These are phyloP conservation scores for Numida meleagris DNA, from an alignment of 2,113 vertebrate species.

Conservation along the genomic window DNA sequence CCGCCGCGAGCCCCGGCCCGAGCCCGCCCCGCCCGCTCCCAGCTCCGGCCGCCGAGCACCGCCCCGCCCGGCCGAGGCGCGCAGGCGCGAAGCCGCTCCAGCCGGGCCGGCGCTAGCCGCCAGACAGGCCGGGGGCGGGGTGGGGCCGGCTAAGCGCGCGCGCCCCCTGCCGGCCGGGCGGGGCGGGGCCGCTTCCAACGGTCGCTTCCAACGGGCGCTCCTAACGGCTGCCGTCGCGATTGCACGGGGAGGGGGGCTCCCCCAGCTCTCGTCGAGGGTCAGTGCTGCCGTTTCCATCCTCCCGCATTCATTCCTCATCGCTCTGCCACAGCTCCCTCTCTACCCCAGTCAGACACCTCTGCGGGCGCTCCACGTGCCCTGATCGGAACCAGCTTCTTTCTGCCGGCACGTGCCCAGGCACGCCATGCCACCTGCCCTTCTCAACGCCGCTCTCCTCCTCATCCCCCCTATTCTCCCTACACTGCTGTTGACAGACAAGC, in stretches of 20 bases:
- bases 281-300: rapidly evolving
- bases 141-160: no score
- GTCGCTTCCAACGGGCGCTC: no score
- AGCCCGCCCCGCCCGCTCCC: no score
- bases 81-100: no score
- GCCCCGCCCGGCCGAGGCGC: no score
- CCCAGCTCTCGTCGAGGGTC: rapidly evolving
- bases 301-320: rapidly evolving
- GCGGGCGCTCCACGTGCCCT: rapidly evolving
- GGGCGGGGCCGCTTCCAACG: no score
- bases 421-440: rapidly evolving
- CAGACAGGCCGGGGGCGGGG: no score
- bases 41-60: no score
- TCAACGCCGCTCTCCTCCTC: rapidly evolving
- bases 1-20: no score
- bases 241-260: rapidly evolving
- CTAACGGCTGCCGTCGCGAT: rapidly evolving
- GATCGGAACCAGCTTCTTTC: no score
- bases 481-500: not conserved
- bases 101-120: no score
- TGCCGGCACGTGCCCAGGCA: rapidly evolving
- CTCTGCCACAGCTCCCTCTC: rapidly evolving
- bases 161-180: no score
- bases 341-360: rapidly evolving
- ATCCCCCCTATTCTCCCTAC: rapidly evolving